A percentile compares a stretch with the other conserved stretches of the same genome.
These are phyloP conservation scores for Lithobates pipiens DNA, from an alignment of 2,797 vertebrate species.

Conservation along the genomic window DNA sequence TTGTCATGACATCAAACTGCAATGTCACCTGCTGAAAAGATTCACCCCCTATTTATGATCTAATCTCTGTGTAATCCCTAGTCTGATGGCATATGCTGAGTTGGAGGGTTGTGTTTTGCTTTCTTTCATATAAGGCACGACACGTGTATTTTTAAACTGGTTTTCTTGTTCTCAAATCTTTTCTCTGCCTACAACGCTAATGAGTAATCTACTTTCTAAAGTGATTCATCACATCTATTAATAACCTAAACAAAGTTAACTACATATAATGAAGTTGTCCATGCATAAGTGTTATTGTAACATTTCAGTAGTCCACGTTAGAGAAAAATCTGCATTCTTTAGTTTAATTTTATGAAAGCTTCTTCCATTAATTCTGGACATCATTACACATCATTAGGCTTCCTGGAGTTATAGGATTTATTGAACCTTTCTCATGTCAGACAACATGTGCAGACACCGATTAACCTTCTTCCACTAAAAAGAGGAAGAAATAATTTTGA, in stretches of 20 bases:
- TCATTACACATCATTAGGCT: too few species aligned
- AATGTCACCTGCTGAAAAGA: not conserved
- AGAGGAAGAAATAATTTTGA: too few species aligned
- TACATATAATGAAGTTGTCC: conserved; percentile 5
- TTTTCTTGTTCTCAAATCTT: not conserved
- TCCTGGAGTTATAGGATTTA: too few species aligned
- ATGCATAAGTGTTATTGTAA: not conserved
- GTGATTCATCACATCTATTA: conserved; percentile 52
- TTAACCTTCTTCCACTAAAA: too few species aligned
- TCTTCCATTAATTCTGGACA: too few species aligned
- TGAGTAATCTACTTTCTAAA: conserved; percentile 35
- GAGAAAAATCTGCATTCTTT: not conserved
- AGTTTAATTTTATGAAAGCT: too few species aligned
- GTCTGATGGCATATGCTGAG: not conserved
- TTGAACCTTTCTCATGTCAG: too few species aligned
- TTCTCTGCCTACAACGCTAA: conserved; percentile 22
- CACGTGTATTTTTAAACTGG: conserved; percentile 23
- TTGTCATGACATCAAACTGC: not conserved
- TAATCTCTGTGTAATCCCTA: not conserved
- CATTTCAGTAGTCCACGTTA: not conserved
- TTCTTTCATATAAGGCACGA: not conserved
- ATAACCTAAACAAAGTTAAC: conserved; percentile 27
- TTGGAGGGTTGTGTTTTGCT: not conserved
- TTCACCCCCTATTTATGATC: not conserved
- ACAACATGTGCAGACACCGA: too few species aligned